Evolutionary conservation across 2,113 vertebrate genomes (phyloP).

Genomic region (Mobula hypostoma): DNA sequence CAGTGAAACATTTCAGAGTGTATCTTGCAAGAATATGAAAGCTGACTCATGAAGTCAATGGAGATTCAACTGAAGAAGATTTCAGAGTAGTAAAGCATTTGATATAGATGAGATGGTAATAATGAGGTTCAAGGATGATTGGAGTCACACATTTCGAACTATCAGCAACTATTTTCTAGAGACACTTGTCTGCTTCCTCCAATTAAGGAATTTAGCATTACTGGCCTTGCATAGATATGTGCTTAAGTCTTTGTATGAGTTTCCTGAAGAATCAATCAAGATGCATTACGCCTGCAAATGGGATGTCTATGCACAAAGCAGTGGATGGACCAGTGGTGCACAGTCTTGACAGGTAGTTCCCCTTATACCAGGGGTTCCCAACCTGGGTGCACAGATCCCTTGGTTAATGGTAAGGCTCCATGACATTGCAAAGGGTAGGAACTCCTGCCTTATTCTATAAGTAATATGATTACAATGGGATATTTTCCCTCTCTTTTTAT

Average conservation of each 20-base stretch:
- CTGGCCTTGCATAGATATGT: background rate
- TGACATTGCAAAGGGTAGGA: too few relatives aligned
- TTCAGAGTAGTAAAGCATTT: background rate
- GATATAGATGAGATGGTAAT: background rate
- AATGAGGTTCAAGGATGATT: background rate
- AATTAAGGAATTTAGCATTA: background rate
- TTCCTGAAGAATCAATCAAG: background rate
- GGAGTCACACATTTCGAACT: background rate
- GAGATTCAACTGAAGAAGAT: background rate
- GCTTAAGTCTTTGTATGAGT: background rate
- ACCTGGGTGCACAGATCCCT: too few relatives aligned
- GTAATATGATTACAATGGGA: background rate
- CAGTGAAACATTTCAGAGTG: background rate
- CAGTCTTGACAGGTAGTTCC: background rate
- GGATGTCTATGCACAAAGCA: background rate
- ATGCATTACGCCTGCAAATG: background rate
- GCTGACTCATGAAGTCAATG: background rate
- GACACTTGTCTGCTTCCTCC: background rate
- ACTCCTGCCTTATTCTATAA: background rate
- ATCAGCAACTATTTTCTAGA: background rate
- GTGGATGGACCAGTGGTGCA: background rate
- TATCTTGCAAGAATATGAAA: background rate
- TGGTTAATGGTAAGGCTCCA: too few relatives aligned
- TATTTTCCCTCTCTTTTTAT: background rate
- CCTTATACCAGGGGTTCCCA: background rate